phyloP scores from a whole-genome alignment of 1,140 invertebrate species.

The Zaprionus vittiger region DNA sequence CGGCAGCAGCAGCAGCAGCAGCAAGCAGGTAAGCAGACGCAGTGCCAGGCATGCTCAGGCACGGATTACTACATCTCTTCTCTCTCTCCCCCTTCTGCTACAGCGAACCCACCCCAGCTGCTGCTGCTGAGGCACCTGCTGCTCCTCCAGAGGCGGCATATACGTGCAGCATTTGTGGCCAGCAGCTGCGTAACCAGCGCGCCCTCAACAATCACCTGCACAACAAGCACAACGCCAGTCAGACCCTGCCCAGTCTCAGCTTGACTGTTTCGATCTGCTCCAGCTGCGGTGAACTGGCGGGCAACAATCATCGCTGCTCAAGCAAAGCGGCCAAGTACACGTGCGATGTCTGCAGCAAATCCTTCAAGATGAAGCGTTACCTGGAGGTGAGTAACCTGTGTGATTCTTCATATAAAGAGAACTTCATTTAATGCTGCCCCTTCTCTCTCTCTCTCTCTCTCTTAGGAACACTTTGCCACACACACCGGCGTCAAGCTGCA shows the following conservation, averaged over 20 bases:
- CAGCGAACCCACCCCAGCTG: constrained; percentile 6
- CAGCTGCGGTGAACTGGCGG: constrained; percentile 58
- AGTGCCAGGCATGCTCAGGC: not conserved
- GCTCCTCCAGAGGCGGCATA: constrained; percentile 6
- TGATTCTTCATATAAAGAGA: too few species aligned
- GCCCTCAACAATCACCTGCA: constrained; percentile 57
- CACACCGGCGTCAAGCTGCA: constrained; percentile 83
- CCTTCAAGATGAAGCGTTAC: constrained; percentile 75
- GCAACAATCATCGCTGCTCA: constrained; percentile 61
- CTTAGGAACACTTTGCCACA: constrained; percentile 81
- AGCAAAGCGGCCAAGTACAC: constrained; percentile 67
- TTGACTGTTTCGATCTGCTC: constrained; percentile 42
- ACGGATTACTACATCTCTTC: not conserved
- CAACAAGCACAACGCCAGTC: constrained; percentile 42
- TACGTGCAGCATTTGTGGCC: constrained; percentile 41
- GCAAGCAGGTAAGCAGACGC: constrained; percentile 33
- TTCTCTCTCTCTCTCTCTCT: too few species aligned
- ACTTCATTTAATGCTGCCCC: too few species aligned
- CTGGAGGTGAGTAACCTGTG: constrained; percentile 49
- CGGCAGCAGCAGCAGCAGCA: constrained; percentile 8
- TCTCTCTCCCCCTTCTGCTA: not conserved
- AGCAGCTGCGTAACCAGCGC: constrained; percentile 50
- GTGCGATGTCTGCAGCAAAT: constrained; percentile 72
- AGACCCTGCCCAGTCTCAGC: constrained; percentile 16
- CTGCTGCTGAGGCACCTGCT: not conserved